Base-by-base conservation (phyloP, 2,888 invertebrate species). In the Plagodis pulveraria region DNA sequence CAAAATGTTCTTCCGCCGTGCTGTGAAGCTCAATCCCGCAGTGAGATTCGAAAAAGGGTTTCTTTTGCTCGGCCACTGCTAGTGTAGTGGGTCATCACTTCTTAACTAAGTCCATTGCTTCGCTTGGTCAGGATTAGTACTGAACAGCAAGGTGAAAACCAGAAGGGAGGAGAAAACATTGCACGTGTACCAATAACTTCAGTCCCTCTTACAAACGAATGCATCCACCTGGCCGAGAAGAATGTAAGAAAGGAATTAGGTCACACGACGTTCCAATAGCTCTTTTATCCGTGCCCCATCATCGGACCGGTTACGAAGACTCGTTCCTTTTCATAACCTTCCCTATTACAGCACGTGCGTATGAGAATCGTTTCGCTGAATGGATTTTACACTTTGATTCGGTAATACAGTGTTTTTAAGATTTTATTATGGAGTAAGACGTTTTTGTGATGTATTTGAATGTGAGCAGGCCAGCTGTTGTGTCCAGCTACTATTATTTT, bases 321-420 rank as follows among this genome's bases (percentile, higher is more conserved):
- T 73, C 77, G 78, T 78, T 73, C 71, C 74, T 81, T 85, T 86
- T 83, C 76, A 82, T 80, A 68, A 69, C 62, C 71, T 71, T 81
- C 83, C 83, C 76, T 77, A 56, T 75, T 73, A 70, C 72, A 79
- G 88, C 90, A 91, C 90, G 89, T 90, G 90, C 89, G 85, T 80
- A 73, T 75, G 71, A 76, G 76, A 80, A 79, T 78, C 65, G 65
- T 67, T 70, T 72, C 70, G 65, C 71, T 83, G 83, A 84, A 82
- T 83, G 77, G 72, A 54, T 63, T 64, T 66, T 62, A 62, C 69
- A 62, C 65, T 63, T 69, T 66, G 65, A 65, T 70, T 69, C 63
- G 62, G 66, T 57, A 38, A 50, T 45, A 32, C 65, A 67, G 65
- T 70, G 65, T 69, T 70, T 65, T 61, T 62, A 11, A 40, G 59